Conservation (phyloP, 2,797 vertebrate species). For the Acrocephalus scirpaceus region DNA sequence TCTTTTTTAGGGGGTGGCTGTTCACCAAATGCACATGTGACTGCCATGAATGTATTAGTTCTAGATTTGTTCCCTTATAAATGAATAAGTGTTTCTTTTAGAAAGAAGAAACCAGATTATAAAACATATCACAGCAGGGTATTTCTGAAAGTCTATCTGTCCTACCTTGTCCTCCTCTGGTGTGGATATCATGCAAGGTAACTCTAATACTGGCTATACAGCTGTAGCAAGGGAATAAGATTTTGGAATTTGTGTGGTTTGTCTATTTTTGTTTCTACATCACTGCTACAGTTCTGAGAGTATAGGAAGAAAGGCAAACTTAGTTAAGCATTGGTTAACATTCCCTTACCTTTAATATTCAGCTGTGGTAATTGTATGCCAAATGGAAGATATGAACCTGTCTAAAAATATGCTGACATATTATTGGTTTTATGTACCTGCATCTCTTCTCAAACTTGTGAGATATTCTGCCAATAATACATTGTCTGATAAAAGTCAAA, state of each 20-base stretch:
- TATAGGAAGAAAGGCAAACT: background rate
- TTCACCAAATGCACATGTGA: fast-evolving
- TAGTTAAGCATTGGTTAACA: background rate
- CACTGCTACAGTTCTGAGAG: background rate
- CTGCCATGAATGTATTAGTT: background rate
- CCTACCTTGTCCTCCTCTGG: background rate
- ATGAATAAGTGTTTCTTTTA: background rate
- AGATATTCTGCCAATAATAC: background rate
- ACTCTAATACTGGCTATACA: background rate
- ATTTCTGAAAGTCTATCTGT: background rate
- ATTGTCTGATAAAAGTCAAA: background rate
- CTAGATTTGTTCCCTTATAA: background rate
- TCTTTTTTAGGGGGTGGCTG: background rate
- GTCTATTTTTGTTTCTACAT: background rate
- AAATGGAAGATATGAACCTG: background rate
- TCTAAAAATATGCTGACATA: background rate
- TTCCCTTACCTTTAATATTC: background rate
- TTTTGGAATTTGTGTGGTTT: background rate
- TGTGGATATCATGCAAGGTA: background rate
- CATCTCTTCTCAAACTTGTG: background rate
- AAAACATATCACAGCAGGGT: background rate
- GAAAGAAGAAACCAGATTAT: background rate
- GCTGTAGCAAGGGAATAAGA: background rate
- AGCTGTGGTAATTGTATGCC: background rate
- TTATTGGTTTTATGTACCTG: background rate